Evolutionary conservation across 2,888 invertebrate genomes (phyloP).

Genomic region (Coelinius sp.): DNA sequence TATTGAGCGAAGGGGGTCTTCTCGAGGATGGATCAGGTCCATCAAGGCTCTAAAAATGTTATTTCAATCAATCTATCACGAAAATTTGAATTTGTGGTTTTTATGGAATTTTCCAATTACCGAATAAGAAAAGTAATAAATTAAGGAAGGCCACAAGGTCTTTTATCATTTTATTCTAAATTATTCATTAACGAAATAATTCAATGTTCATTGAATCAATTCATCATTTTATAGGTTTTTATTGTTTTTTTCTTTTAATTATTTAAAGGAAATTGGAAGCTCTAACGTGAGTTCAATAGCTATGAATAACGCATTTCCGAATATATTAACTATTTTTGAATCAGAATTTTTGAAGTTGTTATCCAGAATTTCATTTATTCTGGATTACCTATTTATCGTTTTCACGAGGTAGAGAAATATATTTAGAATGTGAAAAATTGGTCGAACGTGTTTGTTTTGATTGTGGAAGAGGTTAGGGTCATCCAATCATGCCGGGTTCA

Average conservation of each 20-base stretch:
- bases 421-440: neutral
- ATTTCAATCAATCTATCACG: conserved; percentile 14
- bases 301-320: conserved; percentile 76
- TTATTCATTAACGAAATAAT: neutral
- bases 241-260: neutral
- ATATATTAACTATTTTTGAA: conserved; percentile 73
- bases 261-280: neutral
- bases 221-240: neutral
- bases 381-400: neutral
- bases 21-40: conserved; percentile 72
- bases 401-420: neutral
- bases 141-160: conserved; percentile 75
- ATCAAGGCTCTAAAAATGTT: conserved; percentile 71
- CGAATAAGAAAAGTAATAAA: conserved; percentile 75
- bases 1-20: conserved; percentile 73
- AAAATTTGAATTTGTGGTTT: neutral
- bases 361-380: conserved; percentile 77
- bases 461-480: neutral
- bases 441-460: neutral
- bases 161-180: conserved; percentile 72
- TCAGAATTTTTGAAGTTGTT: conserved; percentile 76
- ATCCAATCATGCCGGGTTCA: neutral
- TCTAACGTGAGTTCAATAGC: conserved; percentile 72
- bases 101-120: conserved; percentile 65
- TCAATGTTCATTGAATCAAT: neutral